Evolutionary conservation across 2,888 invertebrate species (phyloP), one percentile per base, ranked within the genome.

Genomic region (Orchesella flavescens): DNA sequence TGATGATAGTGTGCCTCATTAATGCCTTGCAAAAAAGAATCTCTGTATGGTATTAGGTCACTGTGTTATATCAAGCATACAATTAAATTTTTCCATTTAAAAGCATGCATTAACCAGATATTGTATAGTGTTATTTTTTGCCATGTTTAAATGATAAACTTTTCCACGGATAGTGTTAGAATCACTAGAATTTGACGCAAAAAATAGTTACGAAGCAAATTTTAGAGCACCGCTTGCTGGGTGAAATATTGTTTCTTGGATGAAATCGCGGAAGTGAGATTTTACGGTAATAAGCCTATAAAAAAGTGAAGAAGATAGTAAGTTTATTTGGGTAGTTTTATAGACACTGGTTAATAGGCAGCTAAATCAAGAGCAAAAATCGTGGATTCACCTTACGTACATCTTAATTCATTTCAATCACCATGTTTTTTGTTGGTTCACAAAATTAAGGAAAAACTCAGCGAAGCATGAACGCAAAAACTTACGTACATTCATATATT

Each of bases 381-480:
- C 5, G 57, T 57, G 9, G 57, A 57, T 57, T 57, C 17, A 57
- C 21, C 21, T 57, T 57, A 21, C 55, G 4, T 59, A 19, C 17
- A 23, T 23, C 5, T 7, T 34, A 34, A 34, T 34, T 34, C 34
- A 34, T 34, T 34, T 34, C 34, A 34, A 34, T 34, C 34, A 34
- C 7, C 34, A 7, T 34, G 34, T 34, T 34, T 34, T 34, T 34
- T 34, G 34, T 34, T 34, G 34, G 66, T 66, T 66, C 77, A 69
- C 55, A 72, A 53, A 79, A 79, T 71, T 69, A 21, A 80, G 80
- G 72, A 72, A 72, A 66, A 34, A 55, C 73, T 57, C 73, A 73
- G 63, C 80, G 57, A 80, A 80, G 44, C 80, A 57, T 80, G 73
- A 80, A 80, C 24, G 53, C 44, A 24, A 59, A 49, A 24, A 46